Conservation (phyloP, 2,113 vertebrate species). For the Aldabrachelys gigantea region DNA sequence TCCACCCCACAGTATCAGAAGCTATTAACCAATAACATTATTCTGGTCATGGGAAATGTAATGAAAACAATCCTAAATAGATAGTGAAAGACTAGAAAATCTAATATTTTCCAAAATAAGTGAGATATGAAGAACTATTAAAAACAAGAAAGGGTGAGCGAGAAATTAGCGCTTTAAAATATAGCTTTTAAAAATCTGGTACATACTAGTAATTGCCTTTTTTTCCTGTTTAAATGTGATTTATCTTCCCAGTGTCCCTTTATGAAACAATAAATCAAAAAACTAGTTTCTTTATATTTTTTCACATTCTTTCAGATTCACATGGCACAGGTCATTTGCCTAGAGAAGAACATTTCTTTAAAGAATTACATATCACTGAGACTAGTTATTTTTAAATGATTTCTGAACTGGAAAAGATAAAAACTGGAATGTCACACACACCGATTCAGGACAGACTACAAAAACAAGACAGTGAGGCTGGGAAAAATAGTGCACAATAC, state of each 20-base stretch:
- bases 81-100: neutral
- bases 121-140: neutral
- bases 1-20: neutral
- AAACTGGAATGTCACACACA: neutral
- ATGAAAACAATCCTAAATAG: rapidly evolving
- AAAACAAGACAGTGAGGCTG: constrained; percentile 52
- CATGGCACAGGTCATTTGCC: neutral
- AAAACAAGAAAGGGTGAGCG: neutral
- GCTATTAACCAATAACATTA: neutral
- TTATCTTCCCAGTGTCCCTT: neutral
- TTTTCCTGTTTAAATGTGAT: neutral
- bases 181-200: neutral
- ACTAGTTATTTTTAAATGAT: neutral
- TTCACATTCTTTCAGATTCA: neutral
- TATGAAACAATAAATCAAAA: neutral
- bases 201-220: neutral
- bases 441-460: constrained; percentile 49
- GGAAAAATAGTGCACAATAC: constrained; percentile 32
- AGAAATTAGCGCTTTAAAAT: neutral
- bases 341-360: constrained; percentile 29
- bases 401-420: constrained; percentile 44
- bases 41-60: neutral
- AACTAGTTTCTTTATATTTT: neutral
- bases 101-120: neutral
- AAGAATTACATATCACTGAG: constrained; percentile 1